Conservation (phyloP, 1,140 invertebrate species). For the Drosophila sechellia region DNA sequence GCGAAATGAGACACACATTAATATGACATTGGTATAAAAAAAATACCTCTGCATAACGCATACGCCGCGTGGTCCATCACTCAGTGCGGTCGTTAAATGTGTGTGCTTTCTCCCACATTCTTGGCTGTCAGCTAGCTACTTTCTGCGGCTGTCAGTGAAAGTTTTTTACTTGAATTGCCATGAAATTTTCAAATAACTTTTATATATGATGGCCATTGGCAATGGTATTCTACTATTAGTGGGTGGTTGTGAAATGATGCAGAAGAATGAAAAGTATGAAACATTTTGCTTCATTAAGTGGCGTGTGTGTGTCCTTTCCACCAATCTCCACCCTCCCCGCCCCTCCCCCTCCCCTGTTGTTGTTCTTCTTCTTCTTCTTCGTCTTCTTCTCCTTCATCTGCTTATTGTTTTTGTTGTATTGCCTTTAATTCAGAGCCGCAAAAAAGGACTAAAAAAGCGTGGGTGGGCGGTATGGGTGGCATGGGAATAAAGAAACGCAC, state of each 20-base stretch:
- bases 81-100: not conserved
- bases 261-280: conserved; percentile 57
- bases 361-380: not conserved
- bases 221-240: conserved; percentile 13
- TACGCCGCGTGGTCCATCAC: conserved; percentile 38
- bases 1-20: too few species aligned
- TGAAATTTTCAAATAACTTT: conserved; percentile 64
- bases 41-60: conserved; percentile 23
- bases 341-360: too few species aligned
- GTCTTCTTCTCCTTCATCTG: too few species aligned
- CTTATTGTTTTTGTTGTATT: conserved; percentile 5
- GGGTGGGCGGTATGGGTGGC: not conserved
- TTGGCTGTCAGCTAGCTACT: conserved; percentile 27
- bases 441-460: conserved; percentile 4
- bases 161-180: conserved; percentile 56
- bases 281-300: conserved; percentile 58
- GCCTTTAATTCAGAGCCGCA: conserved; percentile 34
- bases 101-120: conserved; percentile 3
- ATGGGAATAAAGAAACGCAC: conserved; percentile 29
- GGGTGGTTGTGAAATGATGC: conserved; percentile 39
- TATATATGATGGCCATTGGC: conserved; percentile 33
- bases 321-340: too few species aligned
- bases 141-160: conserved; percentile 52
- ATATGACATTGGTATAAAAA: conserved; percentile 7
- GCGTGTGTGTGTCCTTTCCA: conserved; percentile 14